Evolutionary conservation across 2,797 vertebrate species (phyloP), one percentile per base, ranked within the genome.

Genomic region (Oreochromis mossambicus): DNA sequence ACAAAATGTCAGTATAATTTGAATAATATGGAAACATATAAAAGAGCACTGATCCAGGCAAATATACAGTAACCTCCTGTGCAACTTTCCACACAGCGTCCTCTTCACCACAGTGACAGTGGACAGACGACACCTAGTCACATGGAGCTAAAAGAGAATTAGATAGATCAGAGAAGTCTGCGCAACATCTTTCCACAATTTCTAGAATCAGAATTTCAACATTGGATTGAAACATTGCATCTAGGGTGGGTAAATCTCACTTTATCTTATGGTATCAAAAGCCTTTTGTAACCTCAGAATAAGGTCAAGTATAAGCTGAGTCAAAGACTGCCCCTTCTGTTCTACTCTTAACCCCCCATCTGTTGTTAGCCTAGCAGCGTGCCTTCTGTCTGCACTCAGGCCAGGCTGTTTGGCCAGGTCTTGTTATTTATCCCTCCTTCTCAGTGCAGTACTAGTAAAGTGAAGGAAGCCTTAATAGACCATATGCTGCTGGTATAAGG

Each of bases 401-500:
- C 14, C 36, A 73, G 80, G 13, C 68, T 41, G 78, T 13, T 41
- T 46, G 73, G 56, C 58, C 81, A 87, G 80, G 24, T 83, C 43
- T 8, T 1, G n/a, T 82, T 68, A 78, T 38, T 85, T 78, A 88
- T 81, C 82, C 70, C 29, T n/a, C 26, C 43, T 10, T 24, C 66
- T 52, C 36, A 26, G 52, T 6, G 52, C 61, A 38, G 82, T 15
- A 32, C 13, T 51, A 12, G 32, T 5, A 32, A 12, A 26, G 38
- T 3, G 70, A 51, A 63, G 68, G 78, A 46, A 78, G 51, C 66
- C 55, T 51, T 75, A 61, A 17, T 41, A 51, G 81, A 83, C 81
- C 85, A 92, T 93, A 92, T 92, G 92, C 81, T 46, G n/a, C 77
- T n/a, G 75, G 81, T 85, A 92, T 86, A 86, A 84, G 56, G 78